Base-by-base conservation (phyloP, 2,888 invertebrate genomes). In the Omphaloscelis lunosa region DNA sequence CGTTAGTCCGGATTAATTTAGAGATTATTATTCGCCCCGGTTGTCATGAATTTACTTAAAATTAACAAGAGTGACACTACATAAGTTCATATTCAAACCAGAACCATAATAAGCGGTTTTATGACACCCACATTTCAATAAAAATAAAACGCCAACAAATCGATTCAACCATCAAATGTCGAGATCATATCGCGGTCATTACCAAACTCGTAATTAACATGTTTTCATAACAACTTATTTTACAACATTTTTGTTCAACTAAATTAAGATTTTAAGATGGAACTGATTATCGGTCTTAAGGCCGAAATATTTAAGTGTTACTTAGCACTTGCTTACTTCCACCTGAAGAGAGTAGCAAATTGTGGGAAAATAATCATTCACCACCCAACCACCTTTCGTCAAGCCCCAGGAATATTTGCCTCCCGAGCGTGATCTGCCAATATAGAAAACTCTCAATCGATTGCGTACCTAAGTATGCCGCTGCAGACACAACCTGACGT, bases 171-270 rank as follows among this genome's bases (percentile, higher is more conserved):
- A n/a, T 41, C 59, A 65, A 3, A 66, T 34, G 15, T 20, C 5
- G 23, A 62, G 84, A 83, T 78, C 23, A 69, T 45, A 83, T 83
- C 65, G 17, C 27, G n/a, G 12, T 34, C 56, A 62, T 82, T 45
- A 66, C 34, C 1, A 69, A 27, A 48, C 69, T n/a, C 11, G 45
- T 82, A 82, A 83, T 83, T 78, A 71, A 34, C 41, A 23, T 61
- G 83, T 83, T 48, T 67, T 39, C 58, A 34, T 53, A 79, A 70
- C 69, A 34, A 34, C 77, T 66, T 67, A 58, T 41, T 80, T 79
- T 41, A 58, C 56, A 67, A 58, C 51, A 82, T 62, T 66, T 74
- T 58, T 48, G 23, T 59, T 58, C 58, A 39, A 58, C 12, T n/a
- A 58, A 68, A 68, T 68, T 27, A 48, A 79, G 48, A 27, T 67